These are phyloP conservation scores for Cephonodes hylas DNA, from an alignment of 2,888 invertebrate species.

Conservation along the genomic window DNA sequence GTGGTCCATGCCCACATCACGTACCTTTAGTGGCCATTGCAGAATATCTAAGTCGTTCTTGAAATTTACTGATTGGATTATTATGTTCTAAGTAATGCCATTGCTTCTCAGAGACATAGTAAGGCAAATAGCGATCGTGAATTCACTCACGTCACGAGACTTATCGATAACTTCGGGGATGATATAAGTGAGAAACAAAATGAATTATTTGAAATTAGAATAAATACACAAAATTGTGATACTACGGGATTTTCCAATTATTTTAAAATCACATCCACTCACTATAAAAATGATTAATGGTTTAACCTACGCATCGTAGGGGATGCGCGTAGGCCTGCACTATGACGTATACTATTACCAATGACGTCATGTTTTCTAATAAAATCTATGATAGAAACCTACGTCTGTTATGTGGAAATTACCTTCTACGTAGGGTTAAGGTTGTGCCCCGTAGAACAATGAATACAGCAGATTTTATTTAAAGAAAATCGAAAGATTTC, in stretches of 20 bases:
- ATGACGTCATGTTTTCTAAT: background rate
- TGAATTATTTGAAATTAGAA: no score
- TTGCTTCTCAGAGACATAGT: background rate
- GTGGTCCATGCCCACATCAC: conserved; percentile 7
- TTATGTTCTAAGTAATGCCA: background rate
- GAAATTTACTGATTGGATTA: conserved; percentile 8
- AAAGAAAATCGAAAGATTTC: no score
- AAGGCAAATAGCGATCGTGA: no score
- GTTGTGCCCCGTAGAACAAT: background rate
- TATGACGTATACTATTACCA: background rate
- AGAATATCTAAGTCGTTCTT: background rate
- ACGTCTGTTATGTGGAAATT: background rate
- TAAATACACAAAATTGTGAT: no score
- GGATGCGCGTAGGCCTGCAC: background rate
- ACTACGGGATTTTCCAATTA: no score
- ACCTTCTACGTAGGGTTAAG: background rate
- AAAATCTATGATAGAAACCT: background rate
- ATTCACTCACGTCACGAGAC: no score
- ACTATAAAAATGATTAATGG: background rate
- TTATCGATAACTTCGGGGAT: no score
- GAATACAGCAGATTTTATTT: background rate
- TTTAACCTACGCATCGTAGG: background rate
- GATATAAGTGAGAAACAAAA: no score
- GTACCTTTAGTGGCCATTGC: background rate
- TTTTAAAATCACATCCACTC: no score